Base-by-base conservation (phyloP, 2,113 vertebrate genomes). In the Orthochromis malagaraziensis region DNA sequence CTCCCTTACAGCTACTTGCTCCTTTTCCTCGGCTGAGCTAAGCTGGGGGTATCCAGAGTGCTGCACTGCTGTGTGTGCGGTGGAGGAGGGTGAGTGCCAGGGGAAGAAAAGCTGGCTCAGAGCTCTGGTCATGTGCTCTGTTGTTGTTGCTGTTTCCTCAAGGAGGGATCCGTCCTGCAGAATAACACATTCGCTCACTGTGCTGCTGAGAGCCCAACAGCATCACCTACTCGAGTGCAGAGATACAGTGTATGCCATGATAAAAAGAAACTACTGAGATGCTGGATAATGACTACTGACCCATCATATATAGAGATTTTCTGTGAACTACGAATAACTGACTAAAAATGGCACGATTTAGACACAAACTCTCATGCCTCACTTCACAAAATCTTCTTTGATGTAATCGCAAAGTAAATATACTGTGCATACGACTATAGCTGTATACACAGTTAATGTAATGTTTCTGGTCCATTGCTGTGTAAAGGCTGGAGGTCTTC, bases 51-150 rank as follows among this genome's bases (percentile, higher is more conserved):
- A 95, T 93, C 91, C 91, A 94, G 90, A 94, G 90, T 31, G 17
- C 89, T 3, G 89, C 88, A 83, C 81, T 33, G 45, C 91, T 89
- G 87, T 84, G 85, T 84, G 82, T 79, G 87, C 9, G 51, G 79
- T 81, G 85, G 90, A 85, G 92, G 88, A 82, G 84, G 77, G 79
- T 60, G 88, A 89, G 90, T 3, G 87, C 87, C 89, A 81, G 83
- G 91, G 94, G 92, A 92, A 24, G 70, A 83, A 88, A 92, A 90
- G 87, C 89, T 92, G 90, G 91, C 93, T 95, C 91, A 83, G 84
- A 93, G 93, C 94, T 82, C 84, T 49, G 85, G 93, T 95, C 93
- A 94, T 93, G 93, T 94, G 93, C 87, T 93, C 83, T n/a, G 87
- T 94, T 93, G 94, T 94, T 95, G 90, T 88, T 90, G 83, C 89